A percentile compares a stretch with the other conserved stretches of the same genome.
These are phyloP conservation scores for Galleria mellonella DNA, from an alignment of 1,140 invertebrate genomes.

Conservation along the genomic window DNA sequence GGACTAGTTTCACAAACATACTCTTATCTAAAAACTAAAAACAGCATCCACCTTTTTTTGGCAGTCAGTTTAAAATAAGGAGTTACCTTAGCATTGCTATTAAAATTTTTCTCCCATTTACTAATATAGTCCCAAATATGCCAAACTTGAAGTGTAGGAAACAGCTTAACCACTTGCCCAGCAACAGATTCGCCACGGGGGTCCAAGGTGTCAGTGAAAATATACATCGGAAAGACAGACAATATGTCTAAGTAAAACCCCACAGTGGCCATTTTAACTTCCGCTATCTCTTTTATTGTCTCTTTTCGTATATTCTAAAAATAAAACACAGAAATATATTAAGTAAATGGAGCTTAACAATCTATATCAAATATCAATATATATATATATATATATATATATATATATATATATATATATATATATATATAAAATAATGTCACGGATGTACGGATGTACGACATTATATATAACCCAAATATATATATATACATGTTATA, in stretches of 20 bases:
- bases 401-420: too few relatives aligned
- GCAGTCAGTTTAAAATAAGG: too few relatives aligned
- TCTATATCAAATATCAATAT: too few relatives aligned
- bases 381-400: too few relatives aligned
- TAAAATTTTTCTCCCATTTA: conserved; percentile 46
- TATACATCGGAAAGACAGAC: conserved; percentile 50
- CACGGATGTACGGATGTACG: too few relatives aligned
- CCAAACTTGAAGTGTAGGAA: conserved; percentile 55
- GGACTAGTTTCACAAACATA: too few relatives aligned
- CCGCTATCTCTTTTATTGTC: conserved; percentile 52
- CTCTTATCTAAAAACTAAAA: too few relatives aligned
- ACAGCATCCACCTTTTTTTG: too few relatives aligned
- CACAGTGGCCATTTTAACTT: conserved; percentile 51
- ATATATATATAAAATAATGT: too few relatives aligned
- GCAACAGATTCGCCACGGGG: conserved; percentile 28
- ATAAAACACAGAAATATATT: background rate
- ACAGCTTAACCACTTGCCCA: conserved; percentile 34
- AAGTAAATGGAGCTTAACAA: too few relatives aligned
- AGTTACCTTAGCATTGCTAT: conserved; percentile 40
- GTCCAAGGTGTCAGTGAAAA: conserved; percentile 51
- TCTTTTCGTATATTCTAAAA: conserved; percentile 45
- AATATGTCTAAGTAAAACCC: conserved; percentile 60
- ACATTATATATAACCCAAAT: too few relatives aligned
- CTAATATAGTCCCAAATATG: conserved; percentile 53
- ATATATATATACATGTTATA: too few relatives aligned